These are phyloP conservation scores for Eulithis prunata DNA, from an alignment of 2,888 invertebrate genomes.

Conservation along the genomic window DNA sequence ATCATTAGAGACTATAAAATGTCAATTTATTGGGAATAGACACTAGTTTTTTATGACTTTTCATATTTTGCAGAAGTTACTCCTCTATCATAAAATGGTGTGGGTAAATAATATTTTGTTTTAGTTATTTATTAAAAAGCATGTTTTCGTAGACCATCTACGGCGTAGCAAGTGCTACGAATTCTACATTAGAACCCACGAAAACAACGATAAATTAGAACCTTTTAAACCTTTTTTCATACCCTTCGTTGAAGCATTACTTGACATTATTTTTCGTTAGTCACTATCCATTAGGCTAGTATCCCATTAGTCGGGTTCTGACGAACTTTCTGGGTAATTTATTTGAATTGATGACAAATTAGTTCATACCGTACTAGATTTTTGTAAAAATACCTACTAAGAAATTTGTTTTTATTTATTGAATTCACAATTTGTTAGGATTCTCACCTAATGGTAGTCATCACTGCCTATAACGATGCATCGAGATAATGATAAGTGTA, in stretches of 20 bases:
- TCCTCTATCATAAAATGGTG: too few species aligned
- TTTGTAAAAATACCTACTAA: background rate
- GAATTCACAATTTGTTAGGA: too few species aligned
- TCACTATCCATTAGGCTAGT: conserved; percentile 45
- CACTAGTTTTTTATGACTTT: background rate
- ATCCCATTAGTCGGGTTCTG: conserved; percentile 35
- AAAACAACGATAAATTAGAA: background rate
- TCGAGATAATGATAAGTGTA: too few species aligned
- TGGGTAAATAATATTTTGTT: too few species aligned
- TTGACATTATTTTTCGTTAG: conserved; percentile 46
- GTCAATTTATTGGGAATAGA: too few species aligned
- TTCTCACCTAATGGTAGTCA: too few species aligned
- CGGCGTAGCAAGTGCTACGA: background rate
- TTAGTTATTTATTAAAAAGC: too few species aligned
- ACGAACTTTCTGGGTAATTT: conserved; percentile 18
- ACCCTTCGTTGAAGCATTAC: conserved; percentile 32
- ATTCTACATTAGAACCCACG: too few species aligned
- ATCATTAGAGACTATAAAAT: too few species aligned
- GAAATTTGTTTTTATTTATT: too few species aligned
- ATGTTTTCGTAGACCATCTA: background rate
- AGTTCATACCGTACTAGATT: too few species aligned
- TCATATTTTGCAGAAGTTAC: background rate
- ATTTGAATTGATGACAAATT: conserved; percentile 1
- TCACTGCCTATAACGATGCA: too few species aligned
- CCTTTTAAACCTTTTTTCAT: conserved; percentile 17